phyloP scores from a whole-genome alignment of 2,888 invertebrate species.

The Drosophila testacea region DNA sequence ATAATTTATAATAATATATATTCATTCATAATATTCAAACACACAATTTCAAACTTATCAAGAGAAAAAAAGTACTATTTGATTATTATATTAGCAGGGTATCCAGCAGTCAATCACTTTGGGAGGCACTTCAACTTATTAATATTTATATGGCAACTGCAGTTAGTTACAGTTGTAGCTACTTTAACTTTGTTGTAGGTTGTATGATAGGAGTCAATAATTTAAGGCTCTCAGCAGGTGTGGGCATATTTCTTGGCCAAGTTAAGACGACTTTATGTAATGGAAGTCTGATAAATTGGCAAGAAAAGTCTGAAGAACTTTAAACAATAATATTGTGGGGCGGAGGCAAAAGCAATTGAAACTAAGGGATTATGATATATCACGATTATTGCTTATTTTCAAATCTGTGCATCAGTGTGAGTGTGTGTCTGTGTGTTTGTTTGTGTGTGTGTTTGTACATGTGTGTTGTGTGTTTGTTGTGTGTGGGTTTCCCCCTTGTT shows the following conservation, averaged over 20 bases:
- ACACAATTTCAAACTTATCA: too few relatives aligned
- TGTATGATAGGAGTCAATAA: constrained; percentile 5
- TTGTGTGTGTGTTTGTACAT: not conserved
- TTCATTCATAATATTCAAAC: too few relatives aligned
- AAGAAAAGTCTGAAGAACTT: constrained; percentile 16
- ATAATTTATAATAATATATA: too few relatives aligned
- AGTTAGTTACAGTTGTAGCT: constrained; percentile 21
- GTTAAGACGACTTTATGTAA: not conserved
- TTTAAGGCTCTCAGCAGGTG: constrained; percentile 10
- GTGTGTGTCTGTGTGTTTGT: not conserved
- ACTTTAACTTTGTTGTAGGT: not conserved
- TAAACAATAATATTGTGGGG: constrained; percentile 15
- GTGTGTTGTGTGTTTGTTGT: constrained; percentile 3
- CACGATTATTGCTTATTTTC: constrained; percentile 53
- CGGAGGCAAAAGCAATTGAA: constrained; percentile 11
- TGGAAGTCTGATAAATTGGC: not conserved
- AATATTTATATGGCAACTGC: constrained; percentile 31
- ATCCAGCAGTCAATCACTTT: not conserved
- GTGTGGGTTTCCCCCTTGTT: constrained; percentile 43
- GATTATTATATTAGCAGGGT: not conserved
- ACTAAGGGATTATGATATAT: constrained; percentile 55
- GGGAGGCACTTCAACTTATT: constrained; percentile 7
- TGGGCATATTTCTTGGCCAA: constrained; percentile 1
- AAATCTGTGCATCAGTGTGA: constrained; percentile 35
- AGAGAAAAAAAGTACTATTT: too few relatives aligned